Evolutionary conservation across 1,140 invertebrate species (phyloP).

Genomic region (Drosophila chauvacae): DNA sequence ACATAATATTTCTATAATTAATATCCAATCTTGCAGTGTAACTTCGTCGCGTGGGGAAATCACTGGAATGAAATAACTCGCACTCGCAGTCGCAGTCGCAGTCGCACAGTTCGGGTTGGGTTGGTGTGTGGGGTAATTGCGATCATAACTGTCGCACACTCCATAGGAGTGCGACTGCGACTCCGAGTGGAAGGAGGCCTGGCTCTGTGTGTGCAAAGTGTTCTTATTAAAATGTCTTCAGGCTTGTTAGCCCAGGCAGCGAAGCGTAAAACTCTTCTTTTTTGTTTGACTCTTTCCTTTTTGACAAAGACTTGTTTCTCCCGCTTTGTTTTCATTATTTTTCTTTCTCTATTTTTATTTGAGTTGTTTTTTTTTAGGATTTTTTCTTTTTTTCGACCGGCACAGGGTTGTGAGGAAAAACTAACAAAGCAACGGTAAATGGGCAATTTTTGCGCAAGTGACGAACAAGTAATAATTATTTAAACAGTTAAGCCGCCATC

Average conservation of each 20-base stretch:
- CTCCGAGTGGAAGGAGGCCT: background rate
- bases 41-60: constrained; percentile 25
- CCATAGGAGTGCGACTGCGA: constrained; percentile 17
- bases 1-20: background rate
- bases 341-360: constrained; percentile 22
- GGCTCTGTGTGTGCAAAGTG: constrained; percentile 26
- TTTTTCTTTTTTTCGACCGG: constrained; percentile 41
- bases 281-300: constrained; percentile 27
- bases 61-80: constrained; percentile 13
- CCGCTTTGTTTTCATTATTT: constrained; percentile 51
- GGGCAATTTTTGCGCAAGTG: constrained; percentile 64
- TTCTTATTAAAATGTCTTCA: constrained; percentile 66
- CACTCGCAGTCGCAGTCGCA: constrained; percentile 6
- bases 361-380: constrained; percentile 4
- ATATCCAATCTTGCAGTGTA: constrained; percentile 16
- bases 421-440: constrained; percentile 65
- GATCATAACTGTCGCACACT: constrained; percentile 60
- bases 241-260: constrained; percentile 53
- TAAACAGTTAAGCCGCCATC: constrained; percentile 55
- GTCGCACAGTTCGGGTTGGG: constrained; percentile 37
- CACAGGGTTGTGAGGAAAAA: constrained; percentile 49
- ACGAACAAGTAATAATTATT: constrained; percentile 68
- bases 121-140: constrained; percentile 44
- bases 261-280: constrained; percentile 50
- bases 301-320: constrained; percentile 53